Evolutionary conservation across 1,140 invertebrate genomes (phyloP), one percentile per base, ranked within the genome.

Genomic region (Drosophila varians): DNA sequence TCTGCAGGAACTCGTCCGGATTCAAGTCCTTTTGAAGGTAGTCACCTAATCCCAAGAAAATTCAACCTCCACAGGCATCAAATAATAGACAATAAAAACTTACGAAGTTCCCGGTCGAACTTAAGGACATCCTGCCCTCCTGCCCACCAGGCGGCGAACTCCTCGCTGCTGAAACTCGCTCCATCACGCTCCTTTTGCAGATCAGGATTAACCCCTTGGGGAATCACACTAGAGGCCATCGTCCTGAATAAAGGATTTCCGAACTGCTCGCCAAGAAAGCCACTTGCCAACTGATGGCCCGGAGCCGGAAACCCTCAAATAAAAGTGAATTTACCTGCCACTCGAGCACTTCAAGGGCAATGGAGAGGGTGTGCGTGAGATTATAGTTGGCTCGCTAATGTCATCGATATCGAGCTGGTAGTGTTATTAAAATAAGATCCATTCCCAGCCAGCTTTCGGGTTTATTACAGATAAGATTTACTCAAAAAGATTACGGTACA

Each of bases 111-210:
- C 21, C 89, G 53, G 25, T 76, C 93, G 82, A 94, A 93, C 48
- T 92, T 91, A 0, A 96, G 96, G 91, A 95, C 95, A 23, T 96
- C 93, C 55, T 91, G 83, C 18, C 94, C 93, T 4, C 96, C 96
- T 92, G 97, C 95, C 36, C 97, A 92, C 47, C 96, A 93, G 90
- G 95, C 90, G 0, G 95, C 97, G 52, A 98, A 91, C 91, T 97
- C 96, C 58, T 92, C 90, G 2, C 94, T 91, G 84, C 95, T 92
- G 84, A 98, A 97, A 2, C 93, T 95, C 73, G 95, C 96, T 72
- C 93, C 94, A 51, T 94, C 91, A 53, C 97, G 92, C 92, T 97
- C 97, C 61, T 92, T 93, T 65, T 93, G 91, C 40, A 98, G 91
- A 92, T 97, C 96, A n/a, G 77, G 77, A 69, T 90, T 91, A 0